phyloP scores from a whole-genome alignment of 2,888 invertebrate species.

The Rhaphigaster nebulosa region DNA sequence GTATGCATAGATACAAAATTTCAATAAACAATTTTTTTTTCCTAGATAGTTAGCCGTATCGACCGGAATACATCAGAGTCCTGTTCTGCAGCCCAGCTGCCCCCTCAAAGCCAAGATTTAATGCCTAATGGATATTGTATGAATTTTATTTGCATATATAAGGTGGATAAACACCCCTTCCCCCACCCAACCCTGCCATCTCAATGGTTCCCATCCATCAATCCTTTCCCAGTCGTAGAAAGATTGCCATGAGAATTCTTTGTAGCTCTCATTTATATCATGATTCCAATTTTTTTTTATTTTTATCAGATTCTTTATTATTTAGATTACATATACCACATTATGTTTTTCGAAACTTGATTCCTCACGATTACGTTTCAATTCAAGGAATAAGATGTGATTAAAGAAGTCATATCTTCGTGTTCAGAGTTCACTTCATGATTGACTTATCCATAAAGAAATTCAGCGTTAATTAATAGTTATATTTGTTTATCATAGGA shows the following conservation, averaged over 20 bases:
- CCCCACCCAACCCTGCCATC: not conserved
- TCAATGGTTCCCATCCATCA: slow-evolving; percentile 21
- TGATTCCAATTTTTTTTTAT: not conserved
- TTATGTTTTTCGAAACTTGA: no score
- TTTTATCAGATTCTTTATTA: not conserved
- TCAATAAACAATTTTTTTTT: not conserved
- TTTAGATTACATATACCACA: not conserved
- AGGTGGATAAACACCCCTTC: not conserved
- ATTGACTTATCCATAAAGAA: no score
- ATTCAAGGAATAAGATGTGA: no score
- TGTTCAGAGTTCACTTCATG: no score
- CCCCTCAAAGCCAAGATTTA: slow-evolving; percentile 22
- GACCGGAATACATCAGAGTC: not conserved
- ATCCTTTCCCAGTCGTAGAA: not conserved
- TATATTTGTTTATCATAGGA: no score
- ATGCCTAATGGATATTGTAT: slow-evolving; percentile 52
- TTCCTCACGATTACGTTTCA: no score
- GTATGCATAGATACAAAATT: not conserved
- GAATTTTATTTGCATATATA: slow-evolving; percentile 55
- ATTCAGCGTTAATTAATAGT: no score
- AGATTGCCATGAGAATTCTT: not conserved
- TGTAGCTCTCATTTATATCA: not conserved
- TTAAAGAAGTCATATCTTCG: no score
- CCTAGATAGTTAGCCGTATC: no score
- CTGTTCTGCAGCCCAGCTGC: not conserved